phyloP scores from a whole-genome alignment of 2,888 invertebrate genomes.

The Magallana nippona region DNA sequence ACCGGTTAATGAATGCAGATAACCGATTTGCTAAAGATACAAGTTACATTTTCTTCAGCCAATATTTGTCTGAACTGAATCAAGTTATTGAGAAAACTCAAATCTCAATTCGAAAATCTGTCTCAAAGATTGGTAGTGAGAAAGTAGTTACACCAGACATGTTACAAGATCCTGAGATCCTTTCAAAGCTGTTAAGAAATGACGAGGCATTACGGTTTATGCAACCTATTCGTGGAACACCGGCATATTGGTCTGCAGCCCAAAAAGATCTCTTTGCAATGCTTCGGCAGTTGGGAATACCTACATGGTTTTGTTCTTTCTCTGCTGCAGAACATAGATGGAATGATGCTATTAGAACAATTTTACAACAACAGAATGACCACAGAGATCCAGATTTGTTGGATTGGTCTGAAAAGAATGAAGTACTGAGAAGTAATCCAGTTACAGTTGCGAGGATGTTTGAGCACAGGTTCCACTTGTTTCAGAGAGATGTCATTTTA shows the following conservation, averaged over 20 bases:
- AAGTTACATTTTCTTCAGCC: constrained; percentile 46
- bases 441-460: constrained; percentile 57
- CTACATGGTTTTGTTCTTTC: constrained; percentile 46
- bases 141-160: constrained; percentile 39
- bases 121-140: constrained; percentile 22
- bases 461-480: constrained; percentile 52
- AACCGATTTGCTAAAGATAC: constrained; percentile 46
- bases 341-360: constrained; percentile 50
- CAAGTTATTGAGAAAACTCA: constrained; percentile 36
- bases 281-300: constrained; percentile 44
- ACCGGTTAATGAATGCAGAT: constrained; percentile 48
- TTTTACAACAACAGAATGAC: constrained; percentile 48
- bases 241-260: constrained; percentile 53
- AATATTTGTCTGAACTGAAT: constrained; percentile 47
- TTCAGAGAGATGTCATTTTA: constrained; percentile 42
- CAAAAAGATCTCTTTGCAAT: constrained; percentile 49
- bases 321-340: constrained; percentile 50
- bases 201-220: constrained; percentile 52
- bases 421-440: constrained; percentile 53
- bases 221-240: constrained; percentile 50
- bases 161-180: constrained; percentile 35
- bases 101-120: constrained; percentile 47
- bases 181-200: constrained; percentile 41
- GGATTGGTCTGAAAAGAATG: constrained; percentile 51
- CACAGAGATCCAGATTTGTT: constrained; percentile 37